These are phyloP conservation scores for Channa maculata DNA, from an alignment of 2,113 vertebrate species.

Conservation along the genomic window DNA sequence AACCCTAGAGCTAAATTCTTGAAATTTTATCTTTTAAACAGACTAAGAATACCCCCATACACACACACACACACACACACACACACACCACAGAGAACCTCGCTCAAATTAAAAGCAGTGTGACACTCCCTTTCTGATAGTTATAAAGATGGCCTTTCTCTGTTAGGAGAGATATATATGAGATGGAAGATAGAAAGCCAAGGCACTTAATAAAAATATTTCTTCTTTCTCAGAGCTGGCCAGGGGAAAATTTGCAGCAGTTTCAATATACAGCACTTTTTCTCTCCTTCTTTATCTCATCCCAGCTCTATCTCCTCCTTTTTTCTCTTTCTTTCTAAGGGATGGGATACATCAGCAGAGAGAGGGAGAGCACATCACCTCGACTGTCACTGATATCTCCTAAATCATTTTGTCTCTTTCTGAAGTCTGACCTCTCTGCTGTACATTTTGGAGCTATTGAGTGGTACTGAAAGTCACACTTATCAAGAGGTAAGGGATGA, in stretches of 20 bases:
- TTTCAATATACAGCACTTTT: slow-evolving; percentile 66
- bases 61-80: neutral
- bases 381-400: slow-evolving; percentile 58
- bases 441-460: slow-evolving; percentile 71
- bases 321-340: slow-evolving; percentile 43
- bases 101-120: slow-evolving; percentile 49
- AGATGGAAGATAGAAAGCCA: slow-evolving; percentile 75
- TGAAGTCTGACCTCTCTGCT: slow-evolving; percentile 61
- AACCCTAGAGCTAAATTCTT: neutral
- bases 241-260: slow-evolving; percentile 74
- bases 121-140: slow-evolving; percentile 40
- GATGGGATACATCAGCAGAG: slow-evolving; percentile 54
- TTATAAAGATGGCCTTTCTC: slow-evolving; percentile 74
- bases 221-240: slow-evolving; percentile 80
- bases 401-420: slow-evolving; percentile 71
- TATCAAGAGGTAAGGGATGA: slow-evolving; percentile 77
- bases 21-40: neutral
- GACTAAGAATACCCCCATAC: neutral
- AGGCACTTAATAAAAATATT: slow-evolving; percentile 84
- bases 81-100: neutral
- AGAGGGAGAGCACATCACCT: slow-evolving; percentile 50
- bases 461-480: slow-evolving; percentile 71
- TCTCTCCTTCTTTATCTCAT: slow-evolving; percentile 53
- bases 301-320: slow-evolving; percentile 46
- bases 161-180: slow-evolving; percentile 79